Evolutionary conservation across 2,113 vertebrate species (phyloP), one percentile per base, ranked within the genome.

Genomic region (Antechinus stuartii): DNA sequence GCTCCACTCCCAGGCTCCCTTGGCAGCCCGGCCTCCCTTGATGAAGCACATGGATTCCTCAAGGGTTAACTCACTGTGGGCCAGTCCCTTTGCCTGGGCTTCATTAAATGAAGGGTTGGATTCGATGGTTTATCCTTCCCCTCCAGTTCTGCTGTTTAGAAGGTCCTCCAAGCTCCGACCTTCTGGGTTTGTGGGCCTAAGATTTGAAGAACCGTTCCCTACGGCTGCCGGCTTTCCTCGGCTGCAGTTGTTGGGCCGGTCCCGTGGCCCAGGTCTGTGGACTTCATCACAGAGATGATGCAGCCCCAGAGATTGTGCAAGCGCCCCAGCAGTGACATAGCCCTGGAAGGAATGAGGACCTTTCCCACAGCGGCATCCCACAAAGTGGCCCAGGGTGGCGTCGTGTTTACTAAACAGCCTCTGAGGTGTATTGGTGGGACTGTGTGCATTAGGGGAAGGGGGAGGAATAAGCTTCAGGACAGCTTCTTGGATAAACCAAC

Each of bases 271-370:
- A 42, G 68, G n/a, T n/a, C 68, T 84, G 22, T 42, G n/a, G 16
- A 42, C n/a, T n/a, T 92, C 91, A 42, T 27, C 55, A 95, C 96
- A 84, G 92, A 76, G 42, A 95, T 92, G 94, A 94, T 89, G 42
- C 93, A 93, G 89, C 25, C 57, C 35, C 24, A 2, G 94, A 84
- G 68, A n/a, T 93, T 47, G 91, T 96, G 91, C 46, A 89, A 25
- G 97, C 97, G 90, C 95, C 92, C 92, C 46, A 42, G 92, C 23
- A 35, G 42, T 97, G 96, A 97, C 0, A 0, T n/a, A 50, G 94
- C 56, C 50, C 26, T 0, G 0, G 27, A n/a, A 25, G 22, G 94
- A 95, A 94, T 90, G 95, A 56, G 61, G 90, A 35, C 26, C n/a
- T 68, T 91, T 91, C 94, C 93, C 92, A 91, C 76, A 57, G 46